These are phyloP conservation scores for Noctua janthina DNA, from an alignment of 2,888 invertebrate genomes.

Conservation along the genomic window DNA sequence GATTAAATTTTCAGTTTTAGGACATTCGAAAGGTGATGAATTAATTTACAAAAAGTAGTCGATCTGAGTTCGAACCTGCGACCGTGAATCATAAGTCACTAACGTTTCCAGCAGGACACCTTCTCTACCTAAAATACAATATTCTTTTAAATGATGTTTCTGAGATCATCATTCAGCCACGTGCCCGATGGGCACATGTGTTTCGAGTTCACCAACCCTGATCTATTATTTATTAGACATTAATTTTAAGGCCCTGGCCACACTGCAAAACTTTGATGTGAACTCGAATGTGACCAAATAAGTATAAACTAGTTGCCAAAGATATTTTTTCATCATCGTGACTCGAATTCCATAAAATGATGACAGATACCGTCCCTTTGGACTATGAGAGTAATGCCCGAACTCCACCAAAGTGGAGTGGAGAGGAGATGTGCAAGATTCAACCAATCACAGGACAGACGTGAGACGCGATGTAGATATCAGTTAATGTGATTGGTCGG, in stretches of 20 bases:
- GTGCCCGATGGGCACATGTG: constrained; percentile 17
- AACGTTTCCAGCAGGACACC: not conserved
- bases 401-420: too few species aligned
- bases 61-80: not conserved
- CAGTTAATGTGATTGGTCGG: too few species aligned
- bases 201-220: constrained; percentile 38
- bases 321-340: not conserved
- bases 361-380: not conserved
- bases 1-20: too few species aligned
- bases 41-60: not conserved
- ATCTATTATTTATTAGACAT: constrained; percentile 52
- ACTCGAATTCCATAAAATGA: not conserved
- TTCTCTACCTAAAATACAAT: not conserved
- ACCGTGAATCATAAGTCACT: not conserved
- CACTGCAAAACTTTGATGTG: constrained; percentile 1
- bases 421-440: too few species aligned
- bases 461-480: too few species aligned
- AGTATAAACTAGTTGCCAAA: not conserved
- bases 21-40: too few species aligned
- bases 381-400: not conserved
- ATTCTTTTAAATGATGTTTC: not conserved
- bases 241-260: constrained; percentile 22
- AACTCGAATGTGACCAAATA: not conserved
- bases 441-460: too few species aligned
- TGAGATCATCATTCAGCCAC: not conserved